Evolutionary conservation across 2,113 vertebrate species (phyloP), one percentile per base, ranked within the genome.

Genomic region (Tachysurus fulvidraco): DNA sequence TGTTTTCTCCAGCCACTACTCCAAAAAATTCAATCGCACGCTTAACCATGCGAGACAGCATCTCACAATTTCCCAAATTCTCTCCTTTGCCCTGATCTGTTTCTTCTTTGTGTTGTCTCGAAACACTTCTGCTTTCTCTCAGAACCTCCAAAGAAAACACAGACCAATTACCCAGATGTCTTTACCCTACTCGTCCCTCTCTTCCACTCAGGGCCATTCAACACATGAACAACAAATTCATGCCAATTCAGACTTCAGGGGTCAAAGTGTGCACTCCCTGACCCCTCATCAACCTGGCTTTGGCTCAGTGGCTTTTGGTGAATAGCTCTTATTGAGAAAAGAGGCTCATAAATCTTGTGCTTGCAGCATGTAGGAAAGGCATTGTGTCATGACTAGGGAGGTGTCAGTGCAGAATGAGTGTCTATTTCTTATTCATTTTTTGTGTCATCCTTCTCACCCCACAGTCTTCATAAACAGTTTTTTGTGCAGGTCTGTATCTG

Each of bases 261-360:
- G 93, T 94, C 91, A 92, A 91, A 93, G 93, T 94, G 95, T 92
- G 85, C 85, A 89, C 88, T 90, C 92, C 91, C 88, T 88, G n/a
- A 83, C 83, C 85, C 79, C 78, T 36, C 54, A 80, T 16, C 85
- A 91, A 88, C 91, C 91, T 92, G 88, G 86, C 87, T 85, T 90
- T 83, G 86, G 82, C 87, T 92, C 88, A 84, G 83, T 89, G 89
- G 85, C 77, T 62, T 85, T 77, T 4, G 4, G 14, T 91, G 92
- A 94, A 94, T 92, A 74, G 91, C 67, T 28, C 86, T 89, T 84
- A 91, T 93, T 93, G 91, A 54, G 62, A 65, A 91, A 83, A 86
- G 1, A 86, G 87, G 89, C 88, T 88, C 82, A 86, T 87, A 91
- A 88, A 93, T 93, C 91, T 92, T 89, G 89, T 90, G 88, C 93